Conservation (phyloP, 2,113 vertebrate genomes). For the Cettia cetti region DNA sequence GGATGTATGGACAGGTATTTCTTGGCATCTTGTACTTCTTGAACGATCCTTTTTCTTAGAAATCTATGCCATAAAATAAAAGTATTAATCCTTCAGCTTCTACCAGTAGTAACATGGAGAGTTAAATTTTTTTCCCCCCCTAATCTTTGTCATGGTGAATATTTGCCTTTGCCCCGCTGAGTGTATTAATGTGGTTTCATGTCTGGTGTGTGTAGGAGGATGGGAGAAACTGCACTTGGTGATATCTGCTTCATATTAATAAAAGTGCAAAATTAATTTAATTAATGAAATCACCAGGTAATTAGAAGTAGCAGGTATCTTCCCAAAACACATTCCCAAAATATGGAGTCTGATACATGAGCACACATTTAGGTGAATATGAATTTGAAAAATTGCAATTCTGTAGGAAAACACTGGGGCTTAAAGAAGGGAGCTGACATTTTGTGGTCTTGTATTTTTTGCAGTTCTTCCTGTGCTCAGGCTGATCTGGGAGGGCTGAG, state of each 20-base stretch:
- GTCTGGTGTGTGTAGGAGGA: slow-evolving; percentile 35
- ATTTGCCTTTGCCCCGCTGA: slow-evolving; percentile 25
- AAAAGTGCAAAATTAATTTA: background rate
- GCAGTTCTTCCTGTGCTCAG: background rate
- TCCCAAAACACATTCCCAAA: background rate
- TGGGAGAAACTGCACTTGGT: slow-evolving; percentile 29
- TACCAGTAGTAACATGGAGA: background rate
- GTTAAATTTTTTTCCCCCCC: background rate
- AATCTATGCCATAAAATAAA: background rate
- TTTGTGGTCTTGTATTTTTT: background rate
- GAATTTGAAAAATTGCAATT: background rate
- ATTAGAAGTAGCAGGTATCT: background rate
- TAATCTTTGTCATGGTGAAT: background rate
- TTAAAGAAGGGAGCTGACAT: background rate
- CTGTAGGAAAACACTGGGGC: background rate
- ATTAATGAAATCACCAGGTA: background rate
- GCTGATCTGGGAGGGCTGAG: background rate
- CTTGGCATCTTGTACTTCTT: background rate
- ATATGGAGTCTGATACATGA: background rate
- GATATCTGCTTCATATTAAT: background rate
- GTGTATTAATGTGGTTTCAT: slow-evolving; percentile 23
- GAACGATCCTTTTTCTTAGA: background rate
- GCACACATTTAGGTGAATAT: too few species aligned
- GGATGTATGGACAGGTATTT: background rate
- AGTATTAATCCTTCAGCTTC: background rate